Conservation (phyloP, 2,797 vertebrate genomes). For the Phoebastria nigripes region DNA sequence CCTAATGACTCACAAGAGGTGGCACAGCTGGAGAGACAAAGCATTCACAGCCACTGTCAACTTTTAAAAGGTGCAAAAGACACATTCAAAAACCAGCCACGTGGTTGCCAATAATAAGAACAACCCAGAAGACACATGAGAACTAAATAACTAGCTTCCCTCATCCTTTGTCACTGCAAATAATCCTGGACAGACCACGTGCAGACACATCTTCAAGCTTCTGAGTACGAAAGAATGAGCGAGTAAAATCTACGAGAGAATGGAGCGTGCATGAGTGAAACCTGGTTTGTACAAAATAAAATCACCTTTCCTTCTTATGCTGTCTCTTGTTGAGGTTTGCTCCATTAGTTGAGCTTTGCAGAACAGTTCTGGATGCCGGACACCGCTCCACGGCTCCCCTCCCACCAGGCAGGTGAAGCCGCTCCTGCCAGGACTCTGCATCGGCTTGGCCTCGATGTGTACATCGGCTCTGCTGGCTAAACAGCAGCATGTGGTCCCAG, state of each 20-base stretch:
- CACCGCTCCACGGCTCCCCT: rapidly evolving
- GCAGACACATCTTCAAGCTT: background rate
- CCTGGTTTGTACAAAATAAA: background rate
- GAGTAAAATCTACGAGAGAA: background rate
- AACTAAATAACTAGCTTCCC: background rate
- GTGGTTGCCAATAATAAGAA: background rate
- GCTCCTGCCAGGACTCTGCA: background rate
- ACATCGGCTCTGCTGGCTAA: rapidly evolving
- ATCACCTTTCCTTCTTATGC: background rate
- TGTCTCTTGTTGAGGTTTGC: background rate
- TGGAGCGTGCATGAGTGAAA: background rate
- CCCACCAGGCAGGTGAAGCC: rapidly evolving
- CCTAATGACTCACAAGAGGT: background rate
- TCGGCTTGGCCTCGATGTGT: rapidly evolving
- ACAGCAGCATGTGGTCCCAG: background rate
- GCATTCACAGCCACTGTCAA: background rate
- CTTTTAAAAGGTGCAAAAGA: background rate
- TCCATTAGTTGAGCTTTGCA: background rate
- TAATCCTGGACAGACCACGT: background rate
- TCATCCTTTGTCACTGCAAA: background rate
- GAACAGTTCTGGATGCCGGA: background rate
- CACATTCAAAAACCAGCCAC: background rate
- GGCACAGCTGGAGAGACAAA: background rate
- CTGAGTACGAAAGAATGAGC: background rate
- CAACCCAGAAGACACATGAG: background rate